These are phyloP conservation scores for Cremastinae sp. DNA, from an alignment of 2,888 invertebrate genomes.

Conservation along the genomic window DNA sequence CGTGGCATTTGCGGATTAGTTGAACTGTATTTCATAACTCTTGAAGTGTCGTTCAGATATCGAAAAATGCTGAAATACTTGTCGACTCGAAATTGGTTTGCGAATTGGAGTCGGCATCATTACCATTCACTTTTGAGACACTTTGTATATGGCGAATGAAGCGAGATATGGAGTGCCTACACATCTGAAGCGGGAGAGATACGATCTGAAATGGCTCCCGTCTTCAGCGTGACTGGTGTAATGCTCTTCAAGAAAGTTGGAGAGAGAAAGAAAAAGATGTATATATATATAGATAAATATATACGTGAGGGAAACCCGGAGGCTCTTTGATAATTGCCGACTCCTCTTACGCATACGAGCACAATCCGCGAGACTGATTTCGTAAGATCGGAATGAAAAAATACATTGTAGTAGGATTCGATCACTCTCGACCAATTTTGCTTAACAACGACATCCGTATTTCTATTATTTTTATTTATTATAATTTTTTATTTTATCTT, in stretches of 20 bases:
- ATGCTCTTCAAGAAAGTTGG: constrained; percentile 59
- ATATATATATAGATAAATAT: constrained; percentile 18
- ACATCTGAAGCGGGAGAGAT: constrained; percentile 65
- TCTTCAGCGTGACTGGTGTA: constrained; percentile 78
- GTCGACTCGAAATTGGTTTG: too few species aligned
- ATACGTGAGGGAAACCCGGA: constrained; percentile 42
- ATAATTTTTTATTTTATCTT: too few species aligned
- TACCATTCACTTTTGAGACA: too few species aligned
- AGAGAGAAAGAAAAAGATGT: constrained; percentile 15
- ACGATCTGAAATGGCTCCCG: constrained; percentile 77
- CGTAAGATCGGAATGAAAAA: constrained; percentile 41
- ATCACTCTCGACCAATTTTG: constrained; percentile 47
- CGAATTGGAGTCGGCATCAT: not conserved
- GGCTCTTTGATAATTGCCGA: constrained; percentile 75
- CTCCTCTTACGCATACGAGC: constrained; percentile 50
- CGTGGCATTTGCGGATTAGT: too few species aligned
- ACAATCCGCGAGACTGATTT: constrained; percentile 22
- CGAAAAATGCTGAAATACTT: too few species aligned
- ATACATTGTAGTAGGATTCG: constrained; percentile 28
- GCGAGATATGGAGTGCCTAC: constrained; percentile 51
- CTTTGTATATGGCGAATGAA: constrained; percentile 30
- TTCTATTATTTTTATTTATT: constrained; percentile 13
- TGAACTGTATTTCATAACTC: too few species aligned
- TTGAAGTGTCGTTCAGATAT: too few species aligned
- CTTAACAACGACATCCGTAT: not conserved